phyloP scores from a whole-genome alignment of 2,888 invertebrate species.

The Erebia epiphron region DNA sequence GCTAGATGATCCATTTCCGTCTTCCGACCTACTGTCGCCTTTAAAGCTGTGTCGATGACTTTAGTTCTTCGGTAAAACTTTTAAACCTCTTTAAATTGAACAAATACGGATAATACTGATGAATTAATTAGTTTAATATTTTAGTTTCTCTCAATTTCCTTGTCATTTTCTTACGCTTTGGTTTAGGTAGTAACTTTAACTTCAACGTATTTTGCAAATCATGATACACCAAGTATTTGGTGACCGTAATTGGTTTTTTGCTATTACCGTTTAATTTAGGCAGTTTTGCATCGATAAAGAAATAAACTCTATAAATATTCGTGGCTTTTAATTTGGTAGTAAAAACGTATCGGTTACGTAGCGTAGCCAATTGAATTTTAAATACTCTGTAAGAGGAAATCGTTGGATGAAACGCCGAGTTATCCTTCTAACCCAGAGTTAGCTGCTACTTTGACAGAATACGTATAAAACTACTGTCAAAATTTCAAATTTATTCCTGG shows the following conservation, averaged over 20 bases:
- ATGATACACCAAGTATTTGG: constrained; percentile 36
- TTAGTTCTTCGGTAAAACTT: too few relatives aligned
- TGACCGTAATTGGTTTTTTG: constrained; percentile 13
- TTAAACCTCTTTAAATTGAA: too few relatives aligned
- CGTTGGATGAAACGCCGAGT: too few relatives aligned
- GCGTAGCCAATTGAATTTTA: constrained; percentile 1
- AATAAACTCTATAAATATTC: constrained; percentile 3
- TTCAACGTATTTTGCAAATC: constrained; percentile 9
- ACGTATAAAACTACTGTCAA: too few relatives aligned
- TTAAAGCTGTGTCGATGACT: too few relatives aligned
- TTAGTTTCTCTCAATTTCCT: too few relatives aligned
- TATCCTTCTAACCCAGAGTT: too few relatives aligned
- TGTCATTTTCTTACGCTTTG: neutral
- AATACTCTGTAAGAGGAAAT: neutral
- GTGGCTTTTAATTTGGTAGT: neutral
- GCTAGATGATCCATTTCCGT: too few relatives aligned
- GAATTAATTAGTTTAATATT: too few relatives aligned
- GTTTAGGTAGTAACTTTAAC: neutral
- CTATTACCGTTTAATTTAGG: constrained; percentile 1
- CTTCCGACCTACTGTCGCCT: too few relatives aligned
- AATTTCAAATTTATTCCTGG: neutral
- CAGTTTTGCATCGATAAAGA: constrained; percentile 8
- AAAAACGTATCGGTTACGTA: constrained; percentile 6
- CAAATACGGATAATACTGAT: too few relatives aligned
- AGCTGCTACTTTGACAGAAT: too few relatives aligned